These are phyloP conservation scores for Hirtodrosophila histrioides DNA, from an alignment of 2,888 invertebrate species.

Conservation along the genomic window DNA sequence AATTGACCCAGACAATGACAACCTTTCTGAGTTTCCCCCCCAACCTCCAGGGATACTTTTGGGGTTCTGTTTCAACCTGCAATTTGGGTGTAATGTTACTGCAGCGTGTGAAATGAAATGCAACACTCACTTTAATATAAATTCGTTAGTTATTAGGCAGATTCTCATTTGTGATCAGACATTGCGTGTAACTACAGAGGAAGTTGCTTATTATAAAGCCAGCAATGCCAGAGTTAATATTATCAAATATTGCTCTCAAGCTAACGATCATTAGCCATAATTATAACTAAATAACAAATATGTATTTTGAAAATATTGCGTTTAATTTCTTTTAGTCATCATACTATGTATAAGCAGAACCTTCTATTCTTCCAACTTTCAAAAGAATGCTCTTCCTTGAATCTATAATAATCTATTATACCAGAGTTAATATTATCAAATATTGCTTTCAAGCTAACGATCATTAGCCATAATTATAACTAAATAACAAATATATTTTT, in stretches of 20 bases:
- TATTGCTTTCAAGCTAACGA: neutral
- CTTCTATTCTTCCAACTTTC: too few species aligned
- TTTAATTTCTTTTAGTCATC: too few species aligned
- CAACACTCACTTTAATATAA: slow-evolving; percentile 29
- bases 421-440: neutral
- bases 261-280: too few species aligned
- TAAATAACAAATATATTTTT: too few species aligned
- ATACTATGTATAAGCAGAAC: too few species aligned
- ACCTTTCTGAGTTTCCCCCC: too few species aligned
- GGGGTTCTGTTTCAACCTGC: slow-evolving; percentile 1
- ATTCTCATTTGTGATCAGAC: slow-evolving; percentile 10
- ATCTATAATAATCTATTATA: too few species aligned
- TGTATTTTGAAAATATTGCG: too few species aligned
- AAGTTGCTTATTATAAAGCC: slow-evolving; percentile 32
- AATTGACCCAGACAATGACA: slow-evolving; percentile 39
- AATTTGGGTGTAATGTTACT: slow-evolving; percentile 29
- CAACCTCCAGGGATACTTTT: neutral
- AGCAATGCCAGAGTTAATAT: neutral
- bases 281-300: too few species aligned
- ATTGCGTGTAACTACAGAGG: slow-evolving; percentile 29
- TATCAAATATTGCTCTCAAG: slow-evolving; percentile 1
- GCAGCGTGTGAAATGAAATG: slow-evolving; percentile 38
- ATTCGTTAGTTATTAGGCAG: slow-evolving; percentile 36
- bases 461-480: too few species aligned
- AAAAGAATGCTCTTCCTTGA: too few species aligned